Evolutionary conservation across 2,888 invertebrate genomes (phyloP).

Genomic region (Lycophotia porphyrea): DNA sequence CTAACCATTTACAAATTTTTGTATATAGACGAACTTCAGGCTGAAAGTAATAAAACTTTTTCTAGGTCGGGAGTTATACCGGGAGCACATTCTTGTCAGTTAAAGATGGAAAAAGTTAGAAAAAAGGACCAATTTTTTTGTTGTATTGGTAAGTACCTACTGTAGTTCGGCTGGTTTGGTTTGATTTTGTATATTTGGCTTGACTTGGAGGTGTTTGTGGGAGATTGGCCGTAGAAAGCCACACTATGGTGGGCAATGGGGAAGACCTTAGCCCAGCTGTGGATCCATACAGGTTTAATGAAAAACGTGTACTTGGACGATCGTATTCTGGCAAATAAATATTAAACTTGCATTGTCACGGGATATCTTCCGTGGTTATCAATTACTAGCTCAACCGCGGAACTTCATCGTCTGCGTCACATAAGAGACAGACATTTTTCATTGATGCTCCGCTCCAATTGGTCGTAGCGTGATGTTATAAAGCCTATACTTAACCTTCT

Average conservation of each 20-base stretch:
- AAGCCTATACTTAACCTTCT: too few relatives aligned
- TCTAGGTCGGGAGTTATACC: background rate
- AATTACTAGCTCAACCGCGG: too few relatives aligned
- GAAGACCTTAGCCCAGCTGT: background rate
- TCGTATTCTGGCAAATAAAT: background rate
- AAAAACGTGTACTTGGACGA: background rate
- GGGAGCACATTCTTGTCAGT: background rate
- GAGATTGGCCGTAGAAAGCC: background rate
- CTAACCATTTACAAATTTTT: background rate
- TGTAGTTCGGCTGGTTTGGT: background rate
- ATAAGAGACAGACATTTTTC: too few relatives aligned
- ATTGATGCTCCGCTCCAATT: too few relatives aligned
- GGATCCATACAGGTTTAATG: background rate
- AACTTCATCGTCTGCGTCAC: too few relatives aligned
- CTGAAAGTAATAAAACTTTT: background rate
- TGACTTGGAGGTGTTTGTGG: background rate
- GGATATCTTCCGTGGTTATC: too few relatives aligned
- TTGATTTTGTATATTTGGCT: background rate
- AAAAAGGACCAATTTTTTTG: background rate
- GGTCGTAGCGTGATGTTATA: too few relatives aligned
- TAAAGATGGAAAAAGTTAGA: background rate
- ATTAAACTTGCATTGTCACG: background rate
- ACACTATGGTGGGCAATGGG: background rate
- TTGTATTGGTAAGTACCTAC: background rate
- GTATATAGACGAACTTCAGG: background rate